Conservation (phyloP, 2,113 vertebrate genomes). For the Platycercus adscitus region DNA sequence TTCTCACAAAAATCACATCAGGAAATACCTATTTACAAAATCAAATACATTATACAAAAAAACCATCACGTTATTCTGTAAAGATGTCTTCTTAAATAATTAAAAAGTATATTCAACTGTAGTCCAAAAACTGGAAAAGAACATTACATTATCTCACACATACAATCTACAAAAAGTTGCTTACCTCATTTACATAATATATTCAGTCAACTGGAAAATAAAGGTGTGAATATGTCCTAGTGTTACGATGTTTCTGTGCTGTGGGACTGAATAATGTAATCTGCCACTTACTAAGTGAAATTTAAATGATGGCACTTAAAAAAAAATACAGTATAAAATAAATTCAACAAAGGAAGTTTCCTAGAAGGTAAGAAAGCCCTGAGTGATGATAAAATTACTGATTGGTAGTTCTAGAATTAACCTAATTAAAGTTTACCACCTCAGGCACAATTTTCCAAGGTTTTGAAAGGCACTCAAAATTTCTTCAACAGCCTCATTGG, state of each 20-base stretch:
- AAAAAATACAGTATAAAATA: conserved; percentile 74
- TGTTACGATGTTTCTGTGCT: conserved; percentile 82
- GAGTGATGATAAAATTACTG: conserved; percentile 79
- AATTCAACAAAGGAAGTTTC: conserved; percentile 75
- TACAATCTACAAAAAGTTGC: conserved; percentile 87
- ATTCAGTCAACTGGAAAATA: conserved; percentile 82
- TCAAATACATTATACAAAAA: conserved; percentile 90
- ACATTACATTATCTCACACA: conserved; percentile 88
- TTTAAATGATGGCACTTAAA: conserved; percentile 85
- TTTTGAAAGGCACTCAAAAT: conserved; percentile 82
- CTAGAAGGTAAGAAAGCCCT: conserved; percentile 83
- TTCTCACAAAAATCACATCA: conserved; percentile 90
- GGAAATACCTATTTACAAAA: conserved; percentile 91
- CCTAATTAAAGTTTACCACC: conserved; percentile 80
- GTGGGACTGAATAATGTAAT: conserved; percentile 81
- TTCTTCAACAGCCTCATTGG: conserved; percentile 74
- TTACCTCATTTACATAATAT: conserved; percentile 86
- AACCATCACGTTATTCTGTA: conserved; percentile 85
- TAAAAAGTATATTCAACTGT: conserved; percentile 89
- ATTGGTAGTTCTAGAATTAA: conserved; percentile 80
- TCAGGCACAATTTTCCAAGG: conserved; percentile 79
- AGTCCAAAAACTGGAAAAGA: conserved; percentile 87
- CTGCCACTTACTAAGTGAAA: conserved; percentile 88
- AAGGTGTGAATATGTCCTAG: conserved; percentile 78
- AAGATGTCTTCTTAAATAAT: conserved; percentile 87